A percentile compares a stretch with the other conserved stretches of the same genome.
Conservation (phyloP, 2,888 invertebrate species). For the Endotricha flammealis region DNA sequence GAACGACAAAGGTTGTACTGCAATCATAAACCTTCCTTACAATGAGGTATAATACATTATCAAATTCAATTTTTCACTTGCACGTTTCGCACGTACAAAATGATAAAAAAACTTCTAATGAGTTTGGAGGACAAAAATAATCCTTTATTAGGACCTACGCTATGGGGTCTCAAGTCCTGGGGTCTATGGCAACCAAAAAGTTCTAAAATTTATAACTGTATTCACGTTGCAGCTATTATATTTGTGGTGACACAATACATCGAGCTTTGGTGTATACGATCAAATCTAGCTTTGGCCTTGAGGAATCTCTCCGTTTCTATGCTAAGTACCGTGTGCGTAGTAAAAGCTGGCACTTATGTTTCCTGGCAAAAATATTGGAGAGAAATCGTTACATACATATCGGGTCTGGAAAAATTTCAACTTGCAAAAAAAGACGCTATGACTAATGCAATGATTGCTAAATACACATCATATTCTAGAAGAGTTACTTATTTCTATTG, state of each 20-base stretch:
- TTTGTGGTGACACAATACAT: constrained; percentile 55
- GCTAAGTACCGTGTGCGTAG: constrained; percentile 53
- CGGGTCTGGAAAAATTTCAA: constrained; percentile 42
- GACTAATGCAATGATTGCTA: constrained; percentile 30
- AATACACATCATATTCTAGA: constrained; percentile 52
- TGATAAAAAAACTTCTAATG: constrained; percentile 19
- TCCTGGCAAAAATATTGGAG: constrained; percentile 50
- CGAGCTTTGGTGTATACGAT: constrained; percentile 51
- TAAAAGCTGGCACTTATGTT: constrained; percentile 52
- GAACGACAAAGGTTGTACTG: too few species aligned
- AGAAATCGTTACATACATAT: constrained; percentile 40
- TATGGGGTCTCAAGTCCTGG: constrained; percentile 41
- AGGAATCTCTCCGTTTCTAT: constrained; percentile 55
- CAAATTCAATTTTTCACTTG: too few species aligned
- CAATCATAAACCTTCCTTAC: too few species aligned
- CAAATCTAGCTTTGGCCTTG: constrained; percentile 43
- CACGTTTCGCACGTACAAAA: constrained; percentile 5
- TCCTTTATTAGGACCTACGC: constrained; percentile 45
- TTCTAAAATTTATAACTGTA: constrained; percentile 29
- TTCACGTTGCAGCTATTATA: constrained; percentile 39
- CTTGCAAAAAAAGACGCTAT: constrained; percentile 29
- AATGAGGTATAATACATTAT: too few species aligned
- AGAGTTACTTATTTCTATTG: constrained; percentile 52
- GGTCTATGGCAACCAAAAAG: constrained; percentile 45
- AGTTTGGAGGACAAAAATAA: constrained; percentile 32